A percentile compares a stretch with the other conserved stretches of the same genome.
Conservation (phyloP, 2,113 vertebrate species). For the Ceyx melanurus region DNA sequence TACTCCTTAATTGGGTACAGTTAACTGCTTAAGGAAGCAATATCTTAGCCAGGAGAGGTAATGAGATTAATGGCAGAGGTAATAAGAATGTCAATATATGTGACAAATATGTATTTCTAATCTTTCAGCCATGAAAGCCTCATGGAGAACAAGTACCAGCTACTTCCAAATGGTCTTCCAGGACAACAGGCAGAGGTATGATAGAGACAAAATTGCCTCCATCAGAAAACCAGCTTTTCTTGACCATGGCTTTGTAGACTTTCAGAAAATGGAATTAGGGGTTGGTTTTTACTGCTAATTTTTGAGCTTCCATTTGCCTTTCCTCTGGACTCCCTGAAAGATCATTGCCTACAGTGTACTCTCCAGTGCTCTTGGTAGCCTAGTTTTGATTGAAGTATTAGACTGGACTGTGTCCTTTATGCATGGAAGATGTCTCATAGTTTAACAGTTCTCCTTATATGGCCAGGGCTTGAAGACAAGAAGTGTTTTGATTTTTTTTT, state of each 20-base stretch:
- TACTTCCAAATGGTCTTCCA: background rate
- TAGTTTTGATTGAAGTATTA: background rate
- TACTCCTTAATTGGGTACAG: slow-evolving; percentile 1
- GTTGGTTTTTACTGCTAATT: background rate
- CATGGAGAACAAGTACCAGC: background rate
- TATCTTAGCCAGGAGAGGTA: slow-evolving; percentile 10
- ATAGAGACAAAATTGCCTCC: background rate
- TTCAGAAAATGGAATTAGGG: background rate
- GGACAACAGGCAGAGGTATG: background rate
- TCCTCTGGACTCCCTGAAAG: background rate
- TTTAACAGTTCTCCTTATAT: background rate
- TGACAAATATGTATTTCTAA: slow-evolving; percentile 15
- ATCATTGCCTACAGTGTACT: background rate
- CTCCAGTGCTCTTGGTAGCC: background rate
- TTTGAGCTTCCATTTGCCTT: background rate
- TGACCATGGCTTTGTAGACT: background rate
- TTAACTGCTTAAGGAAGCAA: slow-evolving; percentile 29
- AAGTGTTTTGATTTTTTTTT: background rate
- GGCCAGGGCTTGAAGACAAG: background rate
- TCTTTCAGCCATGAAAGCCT: background rate
- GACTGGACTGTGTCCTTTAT: background rate
- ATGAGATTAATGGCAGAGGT: slow-evolving; percentile 40
- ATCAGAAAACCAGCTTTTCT: background rate
- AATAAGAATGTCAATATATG: slow-evolving; percentile 8
- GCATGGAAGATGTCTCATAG: background rate